Evolutionary conservation across 2,797 vertebrate species (phyloP).

Genomic region (Naso thynnoides): DNA sequence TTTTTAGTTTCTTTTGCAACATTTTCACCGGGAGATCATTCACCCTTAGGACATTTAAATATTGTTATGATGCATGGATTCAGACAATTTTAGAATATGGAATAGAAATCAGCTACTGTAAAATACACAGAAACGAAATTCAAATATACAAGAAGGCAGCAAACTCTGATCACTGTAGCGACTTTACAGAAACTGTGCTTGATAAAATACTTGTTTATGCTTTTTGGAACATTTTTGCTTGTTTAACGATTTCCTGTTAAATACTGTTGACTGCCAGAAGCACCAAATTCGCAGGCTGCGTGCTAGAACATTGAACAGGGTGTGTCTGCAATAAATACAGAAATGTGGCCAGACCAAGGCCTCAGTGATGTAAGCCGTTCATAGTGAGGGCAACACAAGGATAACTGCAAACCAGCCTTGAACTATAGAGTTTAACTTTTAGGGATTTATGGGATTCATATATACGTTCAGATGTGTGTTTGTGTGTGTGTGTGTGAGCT

Average conservation of each 20-base stretch:
- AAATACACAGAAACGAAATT: background rate
- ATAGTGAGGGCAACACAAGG: constrained; percentile 51
- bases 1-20: background rate
- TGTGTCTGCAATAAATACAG: constrained; percentile 37
- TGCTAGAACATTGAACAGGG: constrained; percentile 16
- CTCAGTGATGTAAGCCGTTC: constrained; percentile 36
- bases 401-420: constrained; percentile 59
- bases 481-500: constrained; percentile 1
- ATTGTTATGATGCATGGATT: background rate
- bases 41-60: background rate
- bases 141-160: background rate
- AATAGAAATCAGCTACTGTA: background rate
- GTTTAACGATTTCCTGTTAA: background rate
- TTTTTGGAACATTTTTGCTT: constrained; percentile 11
- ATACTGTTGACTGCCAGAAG: constrained; percentile 2
- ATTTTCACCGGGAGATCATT: constrained; percentile 23
- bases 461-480: constrained; percentile 30
- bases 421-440: constrained; percentile 56
- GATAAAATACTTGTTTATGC: constrained; percentile 1
- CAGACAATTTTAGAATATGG: background rate
- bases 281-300: background rate
- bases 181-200: background rate
- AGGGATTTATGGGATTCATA: constrained; percentile 44
- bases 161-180: constrained; percentile 1
- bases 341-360: constrained; percentile 32